Percentiles rank a stretch among this genome's conserved stretches.
Evolutionary conservation across 1,140 invertebrate genomes (phyloP).

Genomic region (Magallana angulata): DNA sequence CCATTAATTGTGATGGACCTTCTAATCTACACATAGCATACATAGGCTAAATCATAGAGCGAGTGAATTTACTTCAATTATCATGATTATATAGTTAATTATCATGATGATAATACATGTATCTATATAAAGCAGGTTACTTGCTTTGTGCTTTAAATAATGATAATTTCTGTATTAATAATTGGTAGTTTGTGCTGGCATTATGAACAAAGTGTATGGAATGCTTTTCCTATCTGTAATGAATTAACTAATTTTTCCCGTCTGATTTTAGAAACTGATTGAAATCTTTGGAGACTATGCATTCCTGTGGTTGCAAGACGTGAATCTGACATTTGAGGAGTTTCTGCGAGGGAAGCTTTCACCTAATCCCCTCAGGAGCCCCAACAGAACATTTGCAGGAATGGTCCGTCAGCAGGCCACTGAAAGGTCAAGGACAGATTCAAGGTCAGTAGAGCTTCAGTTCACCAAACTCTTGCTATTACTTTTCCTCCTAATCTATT

Average conservation of each 20-base stretch:
- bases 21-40: too few relatives aligned
- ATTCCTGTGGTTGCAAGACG: constrained; percentile 78
- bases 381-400: constrained; percentile 60
- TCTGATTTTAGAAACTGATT: constrained; percentile 69
- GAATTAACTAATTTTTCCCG: neutral
- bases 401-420: constrained; percentile 61
- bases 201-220: too few relatives aligned
- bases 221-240: too few relatives aligned
- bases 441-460: constrained; percentile 64
- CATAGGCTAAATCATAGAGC: too few relatives aligned
- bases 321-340: constrained; percentile 77
- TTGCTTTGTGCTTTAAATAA: too few relatives aligned
- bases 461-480: neutral
- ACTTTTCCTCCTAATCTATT: neutral
- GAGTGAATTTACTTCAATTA: too few relatives aligned
- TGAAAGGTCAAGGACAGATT: constrained; percentile 68
- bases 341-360: constrained; percentile 75
- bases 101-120: too few relatives aligned
- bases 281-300: constrained; percentile 76
- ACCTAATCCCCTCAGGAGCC: constrained; percentile 72
- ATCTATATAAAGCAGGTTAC: too few relatives aligned
- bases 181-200: too few relatives aligned
- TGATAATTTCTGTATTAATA: too few relatives aligned
- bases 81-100: too few relatives aligned
- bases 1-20: too few relatives aligned